Conservation (phyloP, 2,888 invertebrate genomes). For the Cosmopolites sordidus region DNA sequence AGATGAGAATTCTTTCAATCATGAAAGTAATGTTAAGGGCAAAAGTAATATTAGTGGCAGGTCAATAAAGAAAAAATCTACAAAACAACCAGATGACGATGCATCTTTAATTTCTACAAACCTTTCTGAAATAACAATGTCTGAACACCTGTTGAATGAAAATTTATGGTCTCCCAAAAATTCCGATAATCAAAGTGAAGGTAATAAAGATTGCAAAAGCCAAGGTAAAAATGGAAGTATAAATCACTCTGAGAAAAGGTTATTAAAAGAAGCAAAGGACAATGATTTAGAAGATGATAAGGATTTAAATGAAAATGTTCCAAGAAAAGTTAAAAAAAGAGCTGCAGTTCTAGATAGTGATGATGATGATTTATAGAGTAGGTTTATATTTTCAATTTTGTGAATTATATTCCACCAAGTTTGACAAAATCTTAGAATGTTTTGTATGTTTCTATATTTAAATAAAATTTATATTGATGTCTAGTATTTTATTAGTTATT, state of each 20-base stretch:
- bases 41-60: slow-evolving; percentile 4
- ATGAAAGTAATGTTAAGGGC: slow-evolving; percentile 11
- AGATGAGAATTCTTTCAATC: slow-evolving; percentile 5
- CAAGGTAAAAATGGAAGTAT: too few species aligned
- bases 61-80: slow-evolving; percentile 8
- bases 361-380: neutral
- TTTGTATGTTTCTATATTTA: too few species aligned
- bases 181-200: too few species aligned
- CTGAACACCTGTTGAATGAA: too few species aligned
- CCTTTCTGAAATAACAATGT: too few species aligned
- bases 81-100: neutral
- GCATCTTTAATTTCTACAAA: too few species aligned
- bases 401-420: neutral
- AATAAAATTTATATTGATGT: too few species aligned
- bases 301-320: neutral
- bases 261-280: neutral
- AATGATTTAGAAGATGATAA: neutral
- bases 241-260: neutral
- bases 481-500: too few species aligned
- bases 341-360: neutral
- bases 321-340: neutral
- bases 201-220: too few species aligned
- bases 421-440: neutral
- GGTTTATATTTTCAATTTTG: too few species aligned
- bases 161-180: too few species aligned